Conservation (phyloP, 2,797 vertebrate genomes). For the Cossypha dichroa region DNA sequence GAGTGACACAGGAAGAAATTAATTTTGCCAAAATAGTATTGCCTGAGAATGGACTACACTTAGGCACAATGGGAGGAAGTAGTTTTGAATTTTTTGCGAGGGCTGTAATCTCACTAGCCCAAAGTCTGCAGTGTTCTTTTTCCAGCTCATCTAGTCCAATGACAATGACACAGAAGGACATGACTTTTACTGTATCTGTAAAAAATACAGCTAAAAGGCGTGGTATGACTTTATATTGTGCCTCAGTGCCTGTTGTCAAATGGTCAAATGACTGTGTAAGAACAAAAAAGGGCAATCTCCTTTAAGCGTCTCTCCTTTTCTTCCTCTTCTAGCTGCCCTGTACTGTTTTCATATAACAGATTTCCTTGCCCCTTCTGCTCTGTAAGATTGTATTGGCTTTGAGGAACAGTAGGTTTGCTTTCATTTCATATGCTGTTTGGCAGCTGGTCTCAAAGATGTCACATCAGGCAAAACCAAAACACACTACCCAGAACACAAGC, state of each 20-base stretch:
- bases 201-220: background rate
- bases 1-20: background rate
- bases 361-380: background rate
- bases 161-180: background rate
- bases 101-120: background rate
- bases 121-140: background rate
- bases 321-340: background rate
- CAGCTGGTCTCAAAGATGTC: background rate
- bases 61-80: background rate
- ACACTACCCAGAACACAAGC: background rate
- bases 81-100: background rate
- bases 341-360: background rate
- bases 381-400: background rate
- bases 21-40: background rate
- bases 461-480: background rate
- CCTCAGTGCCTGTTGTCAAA: background rate
- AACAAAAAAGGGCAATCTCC: background rate
- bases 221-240: background rate
- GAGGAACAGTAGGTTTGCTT: background rate
- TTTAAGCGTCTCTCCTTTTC: background rate
- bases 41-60: background rate
- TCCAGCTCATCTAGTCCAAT: background rate
- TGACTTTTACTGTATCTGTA: fast-evolving
- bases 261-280: background rate
- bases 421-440: background rate